phyloP scores from a whole-genome alignment of 2,797 vertebrate species.

The Halcyon leucocephala region DNA sequence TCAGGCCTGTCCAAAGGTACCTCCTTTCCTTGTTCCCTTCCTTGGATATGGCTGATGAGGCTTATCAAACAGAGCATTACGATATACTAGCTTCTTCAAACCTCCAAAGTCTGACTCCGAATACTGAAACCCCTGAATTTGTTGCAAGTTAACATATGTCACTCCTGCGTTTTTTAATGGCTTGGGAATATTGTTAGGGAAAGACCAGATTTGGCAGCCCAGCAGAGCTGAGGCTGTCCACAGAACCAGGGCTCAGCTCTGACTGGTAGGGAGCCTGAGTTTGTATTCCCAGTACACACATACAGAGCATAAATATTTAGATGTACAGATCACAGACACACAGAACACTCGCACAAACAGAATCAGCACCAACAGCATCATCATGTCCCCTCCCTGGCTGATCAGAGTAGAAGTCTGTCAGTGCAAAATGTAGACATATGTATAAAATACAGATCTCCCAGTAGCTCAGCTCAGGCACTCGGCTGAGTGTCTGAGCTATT shows the following conservation, averaged over 20 bases:
- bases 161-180: neutral
- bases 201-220: rapidly evolving
- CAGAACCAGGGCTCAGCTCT: neutral
- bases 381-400: neutral
- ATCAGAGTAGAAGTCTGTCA: neutral
- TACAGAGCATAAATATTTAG: neutral
- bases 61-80: neutral
- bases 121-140: neutral
- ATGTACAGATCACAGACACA: neutral
- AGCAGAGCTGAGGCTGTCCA: neutral
- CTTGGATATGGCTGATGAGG: neutral
- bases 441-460: neutral
- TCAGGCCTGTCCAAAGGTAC: neutral
- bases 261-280: rapidly evolving
- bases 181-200: neutral
- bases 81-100: neutral
- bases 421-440: neutral
- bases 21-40: neutral
- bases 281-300: neutral
- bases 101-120: neutral
- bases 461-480: neutral
- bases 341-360: neutral
- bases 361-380: neutral
- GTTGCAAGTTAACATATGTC: neutral
- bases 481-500: no score